These are phyloP conservation scores for Sycobia sp. DNA, from an alignment of 1,140 invertebrate species.

Conservation along the genomic window DNA sequence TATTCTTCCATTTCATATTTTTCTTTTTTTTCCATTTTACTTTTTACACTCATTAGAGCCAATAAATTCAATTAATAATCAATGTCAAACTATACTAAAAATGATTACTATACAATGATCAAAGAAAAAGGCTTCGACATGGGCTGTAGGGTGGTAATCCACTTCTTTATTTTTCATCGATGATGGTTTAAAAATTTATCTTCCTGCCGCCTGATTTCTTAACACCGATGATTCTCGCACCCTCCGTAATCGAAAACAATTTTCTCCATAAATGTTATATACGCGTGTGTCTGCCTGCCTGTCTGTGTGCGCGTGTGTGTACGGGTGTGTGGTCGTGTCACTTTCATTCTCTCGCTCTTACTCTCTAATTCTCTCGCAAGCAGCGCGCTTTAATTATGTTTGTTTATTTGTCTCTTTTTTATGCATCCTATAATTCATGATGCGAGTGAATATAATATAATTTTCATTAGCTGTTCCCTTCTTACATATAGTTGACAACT, in stretches of 20 bases:
- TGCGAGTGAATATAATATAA: not conserved
- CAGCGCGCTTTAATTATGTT: no score
- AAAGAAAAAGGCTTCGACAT: constrained; percentile 50
- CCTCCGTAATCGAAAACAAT: constrained; percentile 12
- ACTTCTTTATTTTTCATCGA: constrained; percentile 37
- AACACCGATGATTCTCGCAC: constrained; percentile 15
- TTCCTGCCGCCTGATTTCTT: constrained; percentile 41
- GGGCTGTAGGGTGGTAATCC: constrained; percentile 35
- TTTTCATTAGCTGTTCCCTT: not conserved
- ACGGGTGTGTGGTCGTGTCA: no score
- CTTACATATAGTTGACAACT: constrained; percentile 10
- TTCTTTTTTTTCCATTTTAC: constrained; percentile 31
- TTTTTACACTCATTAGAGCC: constrained; percentile 55
- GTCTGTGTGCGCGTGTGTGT: no score
- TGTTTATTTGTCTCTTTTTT: constrained; percentile 22
- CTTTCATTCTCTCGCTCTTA: not conserved
- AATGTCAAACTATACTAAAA: constrained; percentile 53
- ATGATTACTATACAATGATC: constrained; percentile 57
- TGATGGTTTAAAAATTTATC: constrained; percentile 21
- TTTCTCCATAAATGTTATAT: constrained; percentile 1
- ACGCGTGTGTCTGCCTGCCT: not conserved
- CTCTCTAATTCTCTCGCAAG: not conserved
- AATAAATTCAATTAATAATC: constrained; percentile 53
- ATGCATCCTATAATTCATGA: not conserved
- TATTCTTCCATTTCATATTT: constrained; percentile 19